A percentile compares a stretch with the other conserved stretches of the same genome.
Conservation (phyloP, 2,888 invertebrate species). For the Tetranychus piercei region DNA sequence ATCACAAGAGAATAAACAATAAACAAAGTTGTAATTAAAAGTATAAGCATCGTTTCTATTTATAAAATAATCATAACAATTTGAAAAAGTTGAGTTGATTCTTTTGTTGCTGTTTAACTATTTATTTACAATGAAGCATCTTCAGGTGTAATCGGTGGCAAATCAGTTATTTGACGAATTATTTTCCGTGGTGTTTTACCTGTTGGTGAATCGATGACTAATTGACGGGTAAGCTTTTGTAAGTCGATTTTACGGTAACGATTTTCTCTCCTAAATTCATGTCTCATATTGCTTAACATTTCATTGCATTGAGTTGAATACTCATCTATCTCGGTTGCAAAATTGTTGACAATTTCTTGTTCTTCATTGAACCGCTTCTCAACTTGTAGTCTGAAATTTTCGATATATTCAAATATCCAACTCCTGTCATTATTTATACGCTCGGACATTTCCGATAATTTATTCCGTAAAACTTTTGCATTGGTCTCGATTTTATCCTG, state of each 20-base stretch:
- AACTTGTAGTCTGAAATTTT: not conserved
- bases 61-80: too few species aligned
- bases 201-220: not conserved
- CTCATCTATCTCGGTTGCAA: not conserved
- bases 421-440: not conserved
- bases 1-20: too few species aligned
- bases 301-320: not conserved
- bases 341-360: not conserved
- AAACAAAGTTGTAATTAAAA: too few species aligned
- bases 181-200: not conserved
- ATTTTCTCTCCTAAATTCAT: not conserved
- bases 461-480: not conserved
- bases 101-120: too few species aligned
- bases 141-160: not conserved
- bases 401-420: not conserved
- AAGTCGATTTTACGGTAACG: not conserved
- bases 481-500: not conserved
- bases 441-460: not conserved
- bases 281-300: not conserved
- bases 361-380: not conserved
- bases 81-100: too few species aligned
- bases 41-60: too few species aligned
- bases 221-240: not conserved
- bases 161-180: not conserved
- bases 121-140: too few species aligned